phyloP scores from a whole-genome alignment of 1,140 invertebrate genomes.

The Wasmannia auropunctata region DNA sequence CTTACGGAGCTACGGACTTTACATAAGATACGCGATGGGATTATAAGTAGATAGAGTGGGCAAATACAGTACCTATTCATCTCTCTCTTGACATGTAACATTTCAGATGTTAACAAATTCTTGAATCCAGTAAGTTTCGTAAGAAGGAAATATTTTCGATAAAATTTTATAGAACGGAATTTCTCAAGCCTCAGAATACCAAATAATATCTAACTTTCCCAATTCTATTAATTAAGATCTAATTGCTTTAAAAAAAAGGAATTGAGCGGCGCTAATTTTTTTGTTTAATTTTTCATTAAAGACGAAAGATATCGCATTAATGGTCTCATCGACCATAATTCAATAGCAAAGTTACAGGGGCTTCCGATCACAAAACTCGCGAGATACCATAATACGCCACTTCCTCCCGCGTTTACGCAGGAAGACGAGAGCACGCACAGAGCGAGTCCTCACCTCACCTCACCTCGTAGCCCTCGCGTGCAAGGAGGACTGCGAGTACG shows the following conservation, averaged over 20 bases:
- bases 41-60: not conserved
- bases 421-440: slow-evolving; percentile 31
- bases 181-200: not conserved
- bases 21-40: not conserved
- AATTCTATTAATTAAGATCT: not conserved
- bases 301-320: not conserved
- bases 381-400: slow-evolving; percentile 24
- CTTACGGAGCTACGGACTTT: not conserved
- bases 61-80: not conserved
- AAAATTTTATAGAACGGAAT: not conserved
- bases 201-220: not conserved
- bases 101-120: not conserved
- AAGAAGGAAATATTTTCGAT: not conserved
- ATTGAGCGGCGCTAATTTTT: not conserved
- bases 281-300: not conserved
- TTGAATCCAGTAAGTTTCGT: not conserved
- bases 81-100: not conserved
- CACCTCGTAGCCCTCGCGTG: slow-evolving; percentile 57
- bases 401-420: slow-evolving; percentile 41
- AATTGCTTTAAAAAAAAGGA: not conserved
- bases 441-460: slow-evolving; percentile 11
- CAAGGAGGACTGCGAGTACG: not conserved
- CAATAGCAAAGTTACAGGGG: not conserved
- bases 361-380: slow-evolving; percentile 19
- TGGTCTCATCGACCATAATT: not conserved